Conservation (phyloP, 2,113 vertebrate genomes). For the Pteronura brasiliensis region DNA sequence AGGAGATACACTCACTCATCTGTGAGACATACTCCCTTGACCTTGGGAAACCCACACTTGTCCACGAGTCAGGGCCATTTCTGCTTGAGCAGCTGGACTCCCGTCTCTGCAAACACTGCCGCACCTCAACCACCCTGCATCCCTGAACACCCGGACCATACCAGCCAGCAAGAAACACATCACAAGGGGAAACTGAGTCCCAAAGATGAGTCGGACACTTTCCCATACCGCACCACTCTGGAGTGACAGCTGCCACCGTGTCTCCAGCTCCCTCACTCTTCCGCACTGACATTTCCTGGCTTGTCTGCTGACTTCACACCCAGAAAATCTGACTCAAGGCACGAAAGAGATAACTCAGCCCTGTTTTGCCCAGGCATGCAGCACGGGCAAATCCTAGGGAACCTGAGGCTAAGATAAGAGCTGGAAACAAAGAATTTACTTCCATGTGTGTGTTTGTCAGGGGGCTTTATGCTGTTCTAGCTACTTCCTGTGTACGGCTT, state of each 20-base stretch:
- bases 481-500: neutral
- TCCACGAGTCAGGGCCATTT: neutral
- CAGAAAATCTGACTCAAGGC: conserved; percentile 70
- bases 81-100: neutral
- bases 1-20: neutral
- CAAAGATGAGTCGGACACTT: neutral
- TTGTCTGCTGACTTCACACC: conserved; percentile 63
- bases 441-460: conserved; percentile 16
- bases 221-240: neutral
- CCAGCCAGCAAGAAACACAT: neutral
- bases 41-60: neutral
- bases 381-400: neutral
- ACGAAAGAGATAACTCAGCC: conserved; percentile 52
- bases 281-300: conserved; percentile 51
- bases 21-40: neutral
- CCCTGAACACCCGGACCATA: neutral
- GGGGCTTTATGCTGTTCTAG: conserved; percentile 34
- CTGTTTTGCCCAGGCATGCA: conserved; percentile 34
- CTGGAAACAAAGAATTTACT: conserved; percentile 43
- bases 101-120: neutral
- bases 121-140: neutral
- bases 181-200: neutral
- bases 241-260: neutral
- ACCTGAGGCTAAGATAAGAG: conserved; percentile 14
- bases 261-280: neutral